phyloP scores from a whole-genome alignment of 2,888 invertebrate genomes.

The Archaeoteleia sp. region DNA sequence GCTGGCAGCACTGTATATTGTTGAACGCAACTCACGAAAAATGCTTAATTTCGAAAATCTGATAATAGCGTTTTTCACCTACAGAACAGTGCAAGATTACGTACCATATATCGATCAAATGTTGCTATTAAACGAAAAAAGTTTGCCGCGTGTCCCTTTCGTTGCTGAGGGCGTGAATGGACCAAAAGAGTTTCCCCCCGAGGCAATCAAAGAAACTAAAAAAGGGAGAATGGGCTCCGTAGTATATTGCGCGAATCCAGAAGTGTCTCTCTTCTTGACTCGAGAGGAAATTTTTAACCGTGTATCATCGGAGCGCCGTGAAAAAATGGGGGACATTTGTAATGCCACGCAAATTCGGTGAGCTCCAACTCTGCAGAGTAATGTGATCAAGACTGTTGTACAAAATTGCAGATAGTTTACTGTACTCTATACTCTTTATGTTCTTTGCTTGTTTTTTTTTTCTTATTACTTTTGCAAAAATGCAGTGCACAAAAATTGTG shows the following conservation, averaged over 20 bases:
- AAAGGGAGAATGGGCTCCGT: slow-evolving; percentile 59
- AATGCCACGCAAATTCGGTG: slow-evolving; percentile 61
- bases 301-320: slow-evolving; percentile 64
- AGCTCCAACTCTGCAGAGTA: slow-evolving; percentile 8
- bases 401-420: slow-evolving; percentile 12
- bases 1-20: slow-evolving; percentile 23
- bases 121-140: slow-evolving; percentile 66
- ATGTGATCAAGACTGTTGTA: background rate
- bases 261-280: slow-evolving; percentile 61
- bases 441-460: background rate
- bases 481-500: slow-evolving; percentile 16
- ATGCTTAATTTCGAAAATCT: background rate
- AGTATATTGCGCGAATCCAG: slow-evolving; percentile 69
- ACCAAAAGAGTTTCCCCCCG: slow-evolving; percentile 69
- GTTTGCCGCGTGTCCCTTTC: slow-evolving; percentile 61
- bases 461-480: background rate
- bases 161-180: slow-evolving; percentile 64
- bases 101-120: slow-evolving; percentile 67
- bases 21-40: too few species aligned
- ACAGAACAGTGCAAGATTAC: slow-evolving; percentile 68
- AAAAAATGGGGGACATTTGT: slow-evolving; percentile 68
- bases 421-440: background rate
- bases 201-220: slow-evolving; percentile 67
- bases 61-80: slow-evolving; percentile 15
- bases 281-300: slow-evolving; percentile 62